Evolutionary conservation across 2,797 vertebrate species (phyloP), one percentile per base, ranked within the genome.

Genomic region (Meda fulgida): DNA sequence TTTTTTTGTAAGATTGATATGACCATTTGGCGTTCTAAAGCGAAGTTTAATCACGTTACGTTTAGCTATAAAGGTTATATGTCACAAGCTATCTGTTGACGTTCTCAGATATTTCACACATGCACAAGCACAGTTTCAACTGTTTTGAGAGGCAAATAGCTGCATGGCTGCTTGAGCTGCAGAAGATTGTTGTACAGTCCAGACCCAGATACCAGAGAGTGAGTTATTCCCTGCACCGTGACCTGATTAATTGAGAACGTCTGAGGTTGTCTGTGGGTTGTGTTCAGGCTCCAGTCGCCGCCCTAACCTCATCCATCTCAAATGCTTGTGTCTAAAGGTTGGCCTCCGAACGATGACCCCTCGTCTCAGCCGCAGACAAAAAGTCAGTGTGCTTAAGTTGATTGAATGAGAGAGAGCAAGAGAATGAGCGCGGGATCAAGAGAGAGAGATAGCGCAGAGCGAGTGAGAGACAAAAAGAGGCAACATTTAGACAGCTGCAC

Each of bases 401-500:
- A 83, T 85, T 70, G 84, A 85, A 80, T 80, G 84, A 85, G 67
- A 46, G 78, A 86, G 86, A 86, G 85, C 88, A 85, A 69, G 87
- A 87, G 90, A 69, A 87, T 78, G 73, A 87, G 81, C 76, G 76
- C 76, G 83, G 71, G 83, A 88, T 85, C 36, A 78, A 34, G 82
- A 87, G 86, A 88, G 60, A 71, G 55, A 55, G 76, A 75, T 78
- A 79, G 67, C 67, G n/a, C 87, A 85, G 84, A 88, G 90, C 88
- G 71, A 83, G 75, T 60, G 75, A 80, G 85, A 84, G 87, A 90
- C 90, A 84, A 85, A 91, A 90, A 88, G 89, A 92, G 90, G 87
- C 90, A 93, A 92, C 94, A 90, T 93, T 89, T 92, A 94, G 96
- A 96, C 96, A 97, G 96, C 95, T 97, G 96, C 94, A 93, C 87